Evolutionary conservation across 2,113 vertebrate genomes (phyloP), one percentile per base, ranked within the genome.

Genomic region (Thalassarche chlororhynchos): DNA sequence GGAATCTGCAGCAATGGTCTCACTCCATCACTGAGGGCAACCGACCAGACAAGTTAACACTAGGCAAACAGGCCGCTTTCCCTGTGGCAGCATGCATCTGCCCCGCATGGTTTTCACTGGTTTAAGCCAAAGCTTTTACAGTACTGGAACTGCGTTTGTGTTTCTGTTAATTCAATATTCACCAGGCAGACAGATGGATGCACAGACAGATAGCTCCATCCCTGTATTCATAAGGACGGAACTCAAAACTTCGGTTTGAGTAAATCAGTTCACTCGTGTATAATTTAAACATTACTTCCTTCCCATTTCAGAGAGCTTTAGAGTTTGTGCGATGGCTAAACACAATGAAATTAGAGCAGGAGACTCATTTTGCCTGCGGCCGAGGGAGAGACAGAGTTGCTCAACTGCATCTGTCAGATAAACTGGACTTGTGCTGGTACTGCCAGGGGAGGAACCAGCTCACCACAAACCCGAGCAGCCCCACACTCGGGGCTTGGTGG

Each of bases 271-370:
- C 94, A 91, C 93, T 96, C 95, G 83, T 96, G 94, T 80, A 80
- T 89, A 94, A 97, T 87, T 96, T 91, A 96, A 96, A 89, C 91
- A 46, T 96, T 85, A 96, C 91, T 97, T 97, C 95, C 95, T 96
- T 96, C 93, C 95, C 91, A 44, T 91, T 91, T 77, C 55, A 17
- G 94, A 89, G 62, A 93, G 87, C 95, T 96, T 79, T 83, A 69
- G 62, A 94, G 87, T 94, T 89, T 95, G 78, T 83, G 89, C 15
- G 0, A 70, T 66, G 93, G 94, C 75, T 77, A 58, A 96, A 88
- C 75, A 95, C 89, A 95, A 96, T 64, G 70, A 91, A 89, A 94
- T 91, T 62, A 96, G 84, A 96, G 75, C 58, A 62, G 93, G 89
- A 95, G 87, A 80, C 52, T 91, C 58, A 25, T 64, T 77, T 51